Conservation (phyloP, 1,140 invertebrate species). For the Aphidius ervi region DNA sequence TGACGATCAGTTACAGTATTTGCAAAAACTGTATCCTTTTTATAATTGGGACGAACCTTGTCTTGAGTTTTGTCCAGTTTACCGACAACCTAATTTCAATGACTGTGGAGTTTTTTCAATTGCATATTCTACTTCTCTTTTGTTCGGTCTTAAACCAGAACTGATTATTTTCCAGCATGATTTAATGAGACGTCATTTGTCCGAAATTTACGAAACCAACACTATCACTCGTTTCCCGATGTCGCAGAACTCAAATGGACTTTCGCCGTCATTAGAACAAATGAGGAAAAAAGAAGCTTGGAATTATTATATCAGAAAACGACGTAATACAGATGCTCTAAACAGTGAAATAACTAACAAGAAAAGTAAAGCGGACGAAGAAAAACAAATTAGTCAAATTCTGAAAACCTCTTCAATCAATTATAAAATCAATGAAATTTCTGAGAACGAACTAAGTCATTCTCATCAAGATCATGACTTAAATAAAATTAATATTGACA, state of each 20-base stretch:
- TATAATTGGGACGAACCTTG: neutral
- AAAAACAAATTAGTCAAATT: no score
- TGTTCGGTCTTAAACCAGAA: neutral
- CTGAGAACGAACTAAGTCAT: neutral
- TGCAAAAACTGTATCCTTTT: conserved; percentile 2
- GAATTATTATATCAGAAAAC: no score
- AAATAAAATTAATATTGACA: no score
- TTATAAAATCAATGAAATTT: no score
- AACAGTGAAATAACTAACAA: no score
- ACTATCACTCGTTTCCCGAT: conserved; percentile 10
- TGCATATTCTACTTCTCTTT: conserved; percentile 2
- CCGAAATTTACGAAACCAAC: neutral
- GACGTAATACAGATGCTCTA: no score
- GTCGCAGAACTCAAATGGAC: neutral
- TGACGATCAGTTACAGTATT: conserved; percentile 1
- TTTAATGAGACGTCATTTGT: conserved; percentile 6
- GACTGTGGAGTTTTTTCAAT: conserved; percentile 12
- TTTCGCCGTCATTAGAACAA: neutral
- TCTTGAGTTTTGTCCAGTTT: neutral
- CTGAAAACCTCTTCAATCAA: no score
- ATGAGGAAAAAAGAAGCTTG: neutral
- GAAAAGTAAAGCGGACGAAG: no score
- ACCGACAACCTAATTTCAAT: conserved; percentile 1
- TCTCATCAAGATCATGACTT: no score
- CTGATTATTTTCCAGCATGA: neutral